Conservation (phyloP, 2,113 vertebrate species). For the Sisor rabdophorus region DNA sequence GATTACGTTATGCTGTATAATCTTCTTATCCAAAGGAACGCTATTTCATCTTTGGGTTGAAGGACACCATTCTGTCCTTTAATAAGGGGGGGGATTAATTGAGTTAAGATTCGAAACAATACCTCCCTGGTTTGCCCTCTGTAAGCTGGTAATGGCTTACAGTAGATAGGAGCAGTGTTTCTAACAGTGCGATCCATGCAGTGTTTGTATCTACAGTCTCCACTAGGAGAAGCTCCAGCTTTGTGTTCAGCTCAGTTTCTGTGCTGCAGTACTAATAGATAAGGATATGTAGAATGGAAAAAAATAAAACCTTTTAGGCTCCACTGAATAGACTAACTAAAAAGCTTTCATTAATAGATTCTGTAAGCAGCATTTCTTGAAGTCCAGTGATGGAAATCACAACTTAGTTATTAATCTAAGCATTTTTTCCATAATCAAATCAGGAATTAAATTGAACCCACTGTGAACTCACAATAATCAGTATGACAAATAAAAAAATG, state of each 20-base stretch:
- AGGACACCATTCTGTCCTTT: constrained; percentile 40
- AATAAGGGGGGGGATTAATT: neutral
- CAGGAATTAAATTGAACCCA: neutral
- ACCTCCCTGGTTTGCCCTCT: neutral
- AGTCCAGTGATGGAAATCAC: neutral
- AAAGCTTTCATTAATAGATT: neutral
- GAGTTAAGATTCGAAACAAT: neutral
- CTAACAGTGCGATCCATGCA: constrained; percentile 2
- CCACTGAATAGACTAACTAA: constrained; percentile 8
- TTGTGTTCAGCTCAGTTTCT: constrained; percentile 30
- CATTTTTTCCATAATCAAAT: neutral
- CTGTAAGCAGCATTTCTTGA: neutral
- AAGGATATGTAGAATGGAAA: constrained; percentile 25
- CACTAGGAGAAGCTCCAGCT: constrained; percentile 52
- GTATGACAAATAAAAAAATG: neutral
- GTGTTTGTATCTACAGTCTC: constrained; percentile 41
- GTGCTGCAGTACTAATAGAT: constrained; percentile 3
- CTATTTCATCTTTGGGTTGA: constrained; percentile 49
- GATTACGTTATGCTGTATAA: constrained; percentile 36
- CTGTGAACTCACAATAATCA: neutral
- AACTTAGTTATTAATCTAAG: neutral
- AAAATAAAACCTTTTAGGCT: constrained; percentile 16
- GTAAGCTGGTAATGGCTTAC: neutral
- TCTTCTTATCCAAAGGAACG: constrained; percentile 42
- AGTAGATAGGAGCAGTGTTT: constrained; percentile 14